Evolutionary conservation across 1,140 invertebrate genomes (phyloP), one percentile per base, ranked within the genome.

Genomic region (Scaptodrosophila lebanonensis): DNA sequence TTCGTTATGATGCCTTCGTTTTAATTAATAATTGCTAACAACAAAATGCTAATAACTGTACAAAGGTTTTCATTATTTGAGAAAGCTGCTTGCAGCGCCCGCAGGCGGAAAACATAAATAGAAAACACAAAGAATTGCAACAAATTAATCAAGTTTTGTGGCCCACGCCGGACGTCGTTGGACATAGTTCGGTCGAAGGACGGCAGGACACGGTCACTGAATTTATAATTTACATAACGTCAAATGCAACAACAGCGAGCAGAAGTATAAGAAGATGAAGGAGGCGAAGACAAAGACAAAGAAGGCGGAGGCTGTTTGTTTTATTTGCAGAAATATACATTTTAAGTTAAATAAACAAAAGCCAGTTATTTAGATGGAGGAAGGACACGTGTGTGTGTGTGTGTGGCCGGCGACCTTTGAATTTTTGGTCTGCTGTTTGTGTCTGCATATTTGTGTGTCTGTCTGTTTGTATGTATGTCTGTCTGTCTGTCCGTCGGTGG

Each of bases 71-170:
- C 42, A 22, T 20, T 18, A 36, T 42, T n/a, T n/a, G n/a, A n/a
- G n/a, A n/a, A n/a, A n/a, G n/a, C n/a, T n/a, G n/a, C n/a, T n/a
- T n/a, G n/a, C n/a, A n/a, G n/a, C n/a, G n/a, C n/a, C n/a, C n/a
- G 18, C 47, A 16, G 38, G 36, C 39, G 16, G 20, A 56, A 68
- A 71, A 66, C 38, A 70, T 40, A 57, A 65, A 75, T 18, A 42
- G 5, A 30, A 60, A 50, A 61, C 65, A 47, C 25, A 49, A 61
- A 49, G 47, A 42, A 45, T 47, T 66, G 57, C 57, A 59, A 36
- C 39, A 69, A 68, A 63, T 75, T 79, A 82, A 82, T 82, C 70
- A 79, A 72, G 38, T 79, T 38, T 61, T 54, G 54, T 53, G 38
- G n/a, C n/a, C n/a, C n/a, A n/a, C n/a, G 27, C 27, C 27, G 27